phyloP scores from a whole-genome alignment of 2,888 invertebrate species.

The Netelia melanura region DNA sequence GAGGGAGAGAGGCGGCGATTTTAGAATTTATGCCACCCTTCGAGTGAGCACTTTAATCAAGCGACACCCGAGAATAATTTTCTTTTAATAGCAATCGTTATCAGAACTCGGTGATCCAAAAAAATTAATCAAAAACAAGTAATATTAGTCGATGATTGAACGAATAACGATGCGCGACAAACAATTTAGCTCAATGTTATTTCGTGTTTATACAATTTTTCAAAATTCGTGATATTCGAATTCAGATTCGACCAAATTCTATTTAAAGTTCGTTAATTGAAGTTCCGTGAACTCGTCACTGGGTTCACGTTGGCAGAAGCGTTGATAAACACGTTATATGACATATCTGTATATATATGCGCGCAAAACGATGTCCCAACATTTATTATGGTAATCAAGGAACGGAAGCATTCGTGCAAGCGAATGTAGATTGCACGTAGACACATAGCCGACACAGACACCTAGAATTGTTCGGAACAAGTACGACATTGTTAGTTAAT shows the following conservation, averaged over 20 bases:
- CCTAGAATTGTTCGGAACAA: constrained; percentile 6
- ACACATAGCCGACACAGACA: constrained; percentile 14
- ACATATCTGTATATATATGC: neutral
- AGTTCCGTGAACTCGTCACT: constrained; percentile 15
- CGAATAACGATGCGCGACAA: too few species aligned
- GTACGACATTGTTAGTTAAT: constrained; percentile 7
- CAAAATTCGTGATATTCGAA: too few species aligned
- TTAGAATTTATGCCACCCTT: neutral
- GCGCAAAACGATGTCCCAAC: neutral
- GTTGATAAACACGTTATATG: constrained; percentile 32
- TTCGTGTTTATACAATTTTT: too few species aligned
- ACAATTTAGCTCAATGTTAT: too few species aligned
- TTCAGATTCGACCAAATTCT: neutral
- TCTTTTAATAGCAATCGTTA: too few species aligned
- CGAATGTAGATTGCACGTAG: neutral
- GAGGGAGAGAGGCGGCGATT: neutral
- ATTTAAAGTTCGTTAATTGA: constrained; percentile 34
- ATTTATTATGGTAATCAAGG: constrained; percentile 42
- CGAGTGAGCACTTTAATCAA: neutral
- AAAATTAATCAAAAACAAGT: too few species aligned
- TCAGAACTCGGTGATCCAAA: too few species aligned
- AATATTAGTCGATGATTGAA: too few species aligned
- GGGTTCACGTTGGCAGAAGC: neutral
- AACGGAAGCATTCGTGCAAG: constrained; percentile 21
- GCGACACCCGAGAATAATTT: neutral